phyloP scores from a whole-genome alignment of 2,797 vertebrate genomes.

The Huso huso region DNA sequence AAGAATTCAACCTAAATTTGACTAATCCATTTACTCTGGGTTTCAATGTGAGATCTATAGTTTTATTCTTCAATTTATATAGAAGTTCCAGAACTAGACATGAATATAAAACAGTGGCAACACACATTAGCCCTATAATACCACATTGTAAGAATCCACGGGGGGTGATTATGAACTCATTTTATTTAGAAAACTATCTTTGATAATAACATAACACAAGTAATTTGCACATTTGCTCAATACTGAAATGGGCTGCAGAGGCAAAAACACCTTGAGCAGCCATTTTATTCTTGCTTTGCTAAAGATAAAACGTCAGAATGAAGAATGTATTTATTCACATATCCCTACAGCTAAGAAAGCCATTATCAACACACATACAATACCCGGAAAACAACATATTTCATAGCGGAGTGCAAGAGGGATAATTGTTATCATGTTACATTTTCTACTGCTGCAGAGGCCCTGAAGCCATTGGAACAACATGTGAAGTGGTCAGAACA shows the following conservation, averaged over 20 bases:
- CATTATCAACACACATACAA: constrained; percentile 40
- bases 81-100: not conserved
- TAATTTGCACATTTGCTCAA: constrained; percentile 19
- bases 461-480: constrained; percentile 25
- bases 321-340: constrained; percentile 29
- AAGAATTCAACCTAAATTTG: not conserved
- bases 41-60: not conserved
- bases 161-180: constrained; percentile 32
- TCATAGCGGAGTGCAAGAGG: constrained; percentile 18
- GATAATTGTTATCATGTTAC: constrained; percentile 17
- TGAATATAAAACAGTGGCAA: not conserved
- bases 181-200: constrained; percentile 39
- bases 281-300: constrained; percentile 3
- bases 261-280: not conserved
- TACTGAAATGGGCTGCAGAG: constrained; percentile 17
- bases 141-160: constrained; percentile 23
- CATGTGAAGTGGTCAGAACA: constrained; percentile 19
- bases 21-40: not conserved
- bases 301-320: constrained; percentile 19
- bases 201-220: constrained; percentile 39
- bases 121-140: constrained; percentile 23
- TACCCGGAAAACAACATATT: constrained; percentile 25
- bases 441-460: constrained; percentile 12
- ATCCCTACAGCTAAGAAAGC: constrained; percentile 41
- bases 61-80: not conserved